These are phyloP conservation scores for Cyaniris semiargus DNA, from an alignment of 2,888 invertebrate species.

Conservation along the genomic window DNA sequence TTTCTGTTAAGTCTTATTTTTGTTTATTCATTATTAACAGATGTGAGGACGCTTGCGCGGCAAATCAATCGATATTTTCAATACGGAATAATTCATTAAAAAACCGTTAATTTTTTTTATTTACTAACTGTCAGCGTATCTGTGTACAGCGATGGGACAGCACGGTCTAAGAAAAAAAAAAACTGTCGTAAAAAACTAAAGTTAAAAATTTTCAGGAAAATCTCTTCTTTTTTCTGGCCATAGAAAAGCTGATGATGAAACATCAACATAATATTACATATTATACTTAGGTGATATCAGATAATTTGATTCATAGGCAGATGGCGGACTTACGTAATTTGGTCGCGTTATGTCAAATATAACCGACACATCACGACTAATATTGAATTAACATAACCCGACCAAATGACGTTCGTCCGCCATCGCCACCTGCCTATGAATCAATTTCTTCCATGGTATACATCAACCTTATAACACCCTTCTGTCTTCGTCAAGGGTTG, in stretches of 20 bases:
- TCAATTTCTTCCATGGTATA: no score
- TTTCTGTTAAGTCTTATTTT: background rate
- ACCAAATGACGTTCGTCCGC: no score
- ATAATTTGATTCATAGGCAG: background rate
- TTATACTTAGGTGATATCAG: no score
- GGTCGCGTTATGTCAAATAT: background rate
- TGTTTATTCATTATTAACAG: constrained; percentile 5
- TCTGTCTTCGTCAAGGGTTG: no score
- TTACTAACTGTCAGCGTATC: background rate
- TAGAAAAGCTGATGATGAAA: background rate
- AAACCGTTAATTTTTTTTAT: background rate
- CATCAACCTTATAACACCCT: no score
- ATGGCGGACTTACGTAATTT: background rate
- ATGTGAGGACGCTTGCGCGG: constrained; percentile 69
- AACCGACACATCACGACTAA: background rate
- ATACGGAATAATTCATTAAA: constrained; percentile 33
- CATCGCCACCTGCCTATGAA: no score
- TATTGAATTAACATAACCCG: background rate
- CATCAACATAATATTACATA: no score
- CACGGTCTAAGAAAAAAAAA: no score
- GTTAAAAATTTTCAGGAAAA: background rate
- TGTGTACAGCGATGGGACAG: background rate
- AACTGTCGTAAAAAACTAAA: background rate
- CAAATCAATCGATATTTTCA: constrained; percentile 60
- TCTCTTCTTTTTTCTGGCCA: no score